Conservation (phyloP, 1,140 invertebrate species). For the Nasonia vitripennis region DNA sequence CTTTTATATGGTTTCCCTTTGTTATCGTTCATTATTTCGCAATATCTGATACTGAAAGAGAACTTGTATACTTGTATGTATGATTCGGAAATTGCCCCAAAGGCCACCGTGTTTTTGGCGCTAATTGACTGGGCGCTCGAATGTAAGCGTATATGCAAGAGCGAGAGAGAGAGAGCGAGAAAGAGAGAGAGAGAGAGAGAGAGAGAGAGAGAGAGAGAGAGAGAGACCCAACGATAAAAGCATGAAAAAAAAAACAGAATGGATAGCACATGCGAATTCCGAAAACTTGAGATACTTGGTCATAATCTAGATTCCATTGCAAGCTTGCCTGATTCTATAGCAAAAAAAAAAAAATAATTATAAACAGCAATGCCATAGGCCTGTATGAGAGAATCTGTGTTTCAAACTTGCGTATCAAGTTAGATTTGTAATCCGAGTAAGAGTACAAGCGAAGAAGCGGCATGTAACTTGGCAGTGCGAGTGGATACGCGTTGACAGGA, state of each 20-base stretch:
- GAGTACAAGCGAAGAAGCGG: conserved; percentile 61
- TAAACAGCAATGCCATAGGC: neutral
- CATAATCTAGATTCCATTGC: neutral
- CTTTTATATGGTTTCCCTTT: conserved; percentile 35
- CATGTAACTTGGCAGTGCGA: conserved; percentile 56
- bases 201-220: neutral
- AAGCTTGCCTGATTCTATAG: conserved; percentile 17
- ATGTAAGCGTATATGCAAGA: neutral
- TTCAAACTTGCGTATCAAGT: conserved; percentile 62
- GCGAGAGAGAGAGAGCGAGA: neutral
- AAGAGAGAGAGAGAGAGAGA: neutral
- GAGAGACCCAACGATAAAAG: neutral
- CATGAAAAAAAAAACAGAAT: neutral
- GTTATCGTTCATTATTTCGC: conserved; percentile 19
- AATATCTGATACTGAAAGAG: neutral
- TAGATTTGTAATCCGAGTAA: conserved; percentile 66
- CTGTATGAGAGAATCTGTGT: conserved; percentile 49
- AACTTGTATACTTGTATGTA: neutral
- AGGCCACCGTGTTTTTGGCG: neutral
- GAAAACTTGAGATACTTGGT: neutral
- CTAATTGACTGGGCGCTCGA: neutral
- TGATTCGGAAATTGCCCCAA: conserved; percentile 1
- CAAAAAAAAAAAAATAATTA: neutral
- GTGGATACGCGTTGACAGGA: conserved; percentile 51
- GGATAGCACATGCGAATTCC: neutral